Percentiles rank a stretch among this genome's conserved stretches.
phyloP scores from a whole-genome alignment of 2,113 vertebrate species.

The Puma concolor region DNA sequence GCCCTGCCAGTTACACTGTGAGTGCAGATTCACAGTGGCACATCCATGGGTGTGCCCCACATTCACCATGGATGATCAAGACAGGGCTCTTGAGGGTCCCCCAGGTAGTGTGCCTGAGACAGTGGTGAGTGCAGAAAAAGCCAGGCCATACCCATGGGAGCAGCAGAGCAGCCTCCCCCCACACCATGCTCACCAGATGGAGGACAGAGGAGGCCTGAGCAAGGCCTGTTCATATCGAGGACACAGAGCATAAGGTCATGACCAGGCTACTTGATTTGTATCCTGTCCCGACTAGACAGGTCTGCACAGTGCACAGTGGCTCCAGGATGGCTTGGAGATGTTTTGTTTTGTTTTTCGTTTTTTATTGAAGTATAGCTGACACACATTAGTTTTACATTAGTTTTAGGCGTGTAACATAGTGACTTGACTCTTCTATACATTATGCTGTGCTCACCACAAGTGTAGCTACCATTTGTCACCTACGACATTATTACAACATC shows the following conservation, averaged over 20 bases:
- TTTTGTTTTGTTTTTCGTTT: no score
- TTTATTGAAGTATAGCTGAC: not conserved
- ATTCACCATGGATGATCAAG: not conserved
- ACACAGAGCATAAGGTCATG: not conserved
- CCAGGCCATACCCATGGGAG: not conserved
- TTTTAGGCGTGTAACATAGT: not conserved
- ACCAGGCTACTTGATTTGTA: fast-evolving
- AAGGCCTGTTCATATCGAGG: not conserved
- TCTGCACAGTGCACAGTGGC: not conserved
- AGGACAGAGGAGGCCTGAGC: not conserved
- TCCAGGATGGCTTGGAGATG: no score
- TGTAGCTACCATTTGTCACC: not conserved
- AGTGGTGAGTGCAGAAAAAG: not conserved
- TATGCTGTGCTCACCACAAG: not conserved
- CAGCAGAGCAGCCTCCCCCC: not conserved
- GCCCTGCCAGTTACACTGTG: fast-evolving
- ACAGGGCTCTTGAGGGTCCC: not conserved
- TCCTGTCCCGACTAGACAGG: not conserved
- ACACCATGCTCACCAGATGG: no score
- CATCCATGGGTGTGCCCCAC: not conserved
- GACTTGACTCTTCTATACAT: not conserved
- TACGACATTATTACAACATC: not conserved
- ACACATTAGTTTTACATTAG: not conserved
- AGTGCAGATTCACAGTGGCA: no score
- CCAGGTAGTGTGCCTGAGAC: not conserved